Conservation (phyloP, 2,888 invertebrate genomes). For the Drosophila austrosaltans region DNA sequence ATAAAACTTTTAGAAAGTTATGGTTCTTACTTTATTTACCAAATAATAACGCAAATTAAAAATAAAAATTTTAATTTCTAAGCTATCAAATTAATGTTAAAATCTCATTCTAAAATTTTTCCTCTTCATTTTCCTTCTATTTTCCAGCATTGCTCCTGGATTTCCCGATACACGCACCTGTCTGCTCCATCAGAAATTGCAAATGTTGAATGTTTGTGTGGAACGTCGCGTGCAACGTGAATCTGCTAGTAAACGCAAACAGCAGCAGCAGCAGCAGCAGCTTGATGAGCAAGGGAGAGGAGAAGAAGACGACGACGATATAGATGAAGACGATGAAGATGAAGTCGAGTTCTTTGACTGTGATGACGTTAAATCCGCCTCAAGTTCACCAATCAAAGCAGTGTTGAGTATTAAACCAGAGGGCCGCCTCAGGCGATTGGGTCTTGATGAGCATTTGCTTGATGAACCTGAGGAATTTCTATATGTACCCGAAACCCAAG, state of each 20-base stretch:
- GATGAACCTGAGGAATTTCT: slow-evolving; percentile 88
- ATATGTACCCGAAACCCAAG: slow-evolving; percentile 93
- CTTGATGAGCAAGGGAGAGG: slow-evolving; percentile 16
- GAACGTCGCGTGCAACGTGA: slow-evolving; percentile 84
- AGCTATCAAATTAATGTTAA: neutral
- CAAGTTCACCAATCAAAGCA: slow-evolving; percentile 76
- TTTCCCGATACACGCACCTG: slow-evolving; percentile 95
- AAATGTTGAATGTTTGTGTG: slow-evolving; percentile 92
- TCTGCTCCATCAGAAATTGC: slow-evolving; percentile 96
- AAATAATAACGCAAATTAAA: neutral
- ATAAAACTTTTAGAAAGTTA: neutral
- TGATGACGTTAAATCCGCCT: slow-evolving; percentile 83
- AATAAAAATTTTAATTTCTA: neutral
- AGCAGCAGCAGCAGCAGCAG: slow-evolving; percentile 25
- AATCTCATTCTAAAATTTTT: neutral
- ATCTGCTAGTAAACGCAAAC: slow-evolving; percentile 76
- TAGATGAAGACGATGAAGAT: slow-evolving; percentile 58
- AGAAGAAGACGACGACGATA: slow-evolving; percentile 21
- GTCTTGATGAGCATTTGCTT: slow-evolving; percentile 86
- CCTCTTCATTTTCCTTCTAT: neutral
- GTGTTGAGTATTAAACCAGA: slow-evolving; percentile 85
- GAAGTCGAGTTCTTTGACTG: slow-evolving; percentile 93
- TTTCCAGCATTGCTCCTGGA: slow-evolving; percentile 89
- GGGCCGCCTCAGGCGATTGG: slow-evolving; percentile 89
- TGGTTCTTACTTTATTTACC: neutral